Percentiles rank a stretch among this genome's conserved stretches.
Evolutionary conservation across 1,140 invertebrate species (phyloP).

Genomic region (Caenorhabditis remanei): DNA sequence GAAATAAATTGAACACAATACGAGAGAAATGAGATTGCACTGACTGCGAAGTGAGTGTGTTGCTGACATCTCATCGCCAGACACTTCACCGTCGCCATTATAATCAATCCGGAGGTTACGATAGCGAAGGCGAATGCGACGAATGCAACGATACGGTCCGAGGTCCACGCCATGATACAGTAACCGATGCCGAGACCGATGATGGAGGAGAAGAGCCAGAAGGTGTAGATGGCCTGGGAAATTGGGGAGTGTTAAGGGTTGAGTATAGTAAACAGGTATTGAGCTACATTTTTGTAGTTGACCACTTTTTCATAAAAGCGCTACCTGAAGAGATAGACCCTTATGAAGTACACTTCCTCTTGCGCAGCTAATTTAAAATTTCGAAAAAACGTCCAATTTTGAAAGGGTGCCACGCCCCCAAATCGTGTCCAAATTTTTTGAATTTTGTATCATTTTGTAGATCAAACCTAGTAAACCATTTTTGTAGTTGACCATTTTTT

Average conservation of each 20-base stretch:
- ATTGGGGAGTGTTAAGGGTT: neutral
- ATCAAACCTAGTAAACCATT: too few species aligned
- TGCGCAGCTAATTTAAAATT: too few species aligned
- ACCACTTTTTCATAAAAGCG: too few species aligned
- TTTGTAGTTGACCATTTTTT: too few species aligned
- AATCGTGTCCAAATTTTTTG: too few species aligned
- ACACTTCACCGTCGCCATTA: conserved; percentile 70
- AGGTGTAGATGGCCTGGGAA: conserved; percentile 66
- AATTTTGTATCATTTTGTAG: too few species aligned
- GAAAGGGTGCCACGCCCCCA: too few species aligned
- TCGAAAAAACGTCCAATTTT: too few species aligned
- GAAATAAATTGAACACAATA: conserved; percentile 34
- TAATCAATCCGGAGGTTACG: conserved; percentile 71
- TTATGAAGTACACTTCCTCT: too few species aligned
- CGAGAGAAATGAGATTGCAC: conserved; percentile 7
- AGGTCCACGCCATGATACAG: conserved; percentile 32
- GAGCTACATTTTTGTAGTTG: too few species aligned
- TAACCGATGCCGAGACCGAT: conserved; percentile 64
- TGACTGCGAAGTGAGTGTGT: conserved; percentile 29
- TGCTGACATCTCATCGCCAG: conserved; percentile 65
- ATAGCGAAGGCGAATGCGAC: conserved; percentile 69
- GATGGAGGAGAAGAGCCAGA: conserved; percentile 72
- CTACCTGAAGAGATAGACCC: too few species aligned
- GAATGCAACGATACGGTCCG: conserved; percentile 61
- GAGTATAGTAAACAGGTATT: too few species aligned